phyloP scores from a whole-genome alignment of 2,888 invertebrate species.

The Agriotes lineatus region DNA sequence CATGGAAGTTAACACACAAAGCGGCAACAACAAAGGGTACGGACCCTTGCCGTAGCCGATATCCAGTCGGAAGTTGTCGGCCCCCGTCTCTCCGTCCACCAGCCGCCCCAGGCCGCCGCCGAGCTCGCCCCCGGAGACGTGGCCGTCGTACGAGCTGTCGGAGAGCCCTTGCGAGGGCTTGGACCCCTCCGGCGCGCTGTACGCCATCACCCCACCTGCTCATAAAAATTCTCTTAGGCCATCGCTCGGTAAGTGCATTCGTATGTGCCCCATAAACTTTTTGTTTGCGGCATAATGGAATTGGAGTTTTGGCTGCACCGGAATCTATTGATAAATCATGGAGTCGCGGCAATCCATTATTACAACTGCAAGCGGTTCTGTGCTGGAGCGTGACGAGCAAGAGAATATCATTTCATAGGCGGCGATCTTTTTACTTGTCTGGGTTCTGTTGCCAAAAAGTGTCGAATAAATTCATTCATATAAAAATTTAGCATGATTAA shows the following conservation, averaged over 20 bases:
- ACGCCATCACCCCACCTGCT: constrained; percentile 71
- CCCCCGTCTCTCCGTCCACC: constrained; percentile 75
- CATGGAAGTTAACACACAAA: constrained; percentile 44
- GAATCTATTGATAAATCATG: constrained; percentile 54
- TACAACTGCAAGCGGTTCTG: constrained; percentile 50
- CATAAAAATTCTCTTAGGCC: constrained; percentile 51
- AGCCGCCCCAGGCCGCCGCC: constrained; percentile 78
- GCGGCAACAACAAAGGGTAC: constrained; percentile 44
- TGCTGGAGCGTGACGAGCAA: constrained; percentile 52
- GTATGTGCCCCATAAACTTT: constrained; percentile 49
- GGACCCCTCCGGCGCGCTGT: constrained; percentile 70
- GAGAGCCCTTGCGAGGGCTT: constrained; percentile 66
- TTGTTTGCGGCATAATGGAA: constrained; percentile 38
- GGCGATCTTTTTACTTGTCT: too few species aligned
- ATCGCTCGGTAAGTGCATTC: constrained; percentile 51
- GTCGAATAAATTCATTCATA: too few species aligned
- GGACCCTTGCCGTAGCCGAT: constrained; percentile 73
- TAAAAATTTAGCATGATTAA: too few species aligned
- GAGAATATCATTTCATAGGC: too few species aligned
- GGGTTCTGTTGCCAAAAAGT: too few species aligned
- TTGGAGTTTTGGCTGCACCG: constrained; percentile 32
- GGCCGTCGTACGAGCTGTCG: constrained; percentile 79
- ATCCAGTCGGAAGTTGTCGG: constrained; percentile 73
- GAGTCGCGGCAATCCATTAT: constrained; percentile 52
- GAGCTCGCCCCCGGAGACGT: constrained; percentile 63